phyloP scores from a whole-genome alignment of 2,888 invertebrate species.

The Folsomia manolachei region DNA sequence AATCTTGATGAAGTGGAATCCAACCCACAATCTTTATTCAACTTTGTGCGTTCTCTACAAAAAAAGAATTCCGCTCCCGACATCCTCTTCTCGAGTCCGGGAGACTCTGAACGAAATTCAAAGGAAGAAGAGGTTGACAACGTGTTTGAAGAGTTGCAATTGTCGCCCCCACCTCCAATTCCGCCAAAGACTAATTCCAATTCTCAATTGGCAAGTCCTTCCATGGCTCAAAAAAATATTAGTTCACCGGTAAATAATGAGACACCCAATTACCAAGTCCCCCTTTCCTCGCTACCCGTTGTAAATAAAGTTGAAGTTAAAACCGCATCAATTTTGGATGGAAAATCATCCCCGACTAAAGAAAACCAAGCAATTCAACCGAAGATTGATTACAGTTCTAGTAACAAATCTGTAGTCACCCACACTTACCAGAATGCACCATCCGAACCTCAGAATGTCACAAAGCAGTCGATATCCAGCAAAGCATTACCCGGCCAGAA shows the following conservation, averaged over 20 bases:
- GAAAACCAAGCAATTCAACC: not conserved
- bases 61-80: constrained; percentile 49
- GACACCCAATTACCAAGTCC: not conserved
- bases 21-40: not conserved
- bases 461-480: no score
- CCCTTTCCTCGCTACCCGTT: not conserved
- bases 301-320: not conserved
- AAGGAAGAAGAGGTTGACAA: constrained; percentile 23
- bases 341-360: not conserved
- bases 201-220: not conserved
- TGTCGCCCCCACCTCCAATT: constrained; percentile 17
- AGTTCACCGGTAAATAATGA: not conserved
- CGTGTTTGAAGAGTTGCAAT: constrained; percentile 21
- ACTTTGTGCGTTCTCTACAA: constrained; percentile 26
- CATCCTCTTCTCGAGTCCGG: constrained; percentile 33
- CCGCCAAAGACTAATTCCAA: constrained; percentile 25
- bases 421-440: not conserved
- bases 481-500: no score
- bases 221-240: not conserved
- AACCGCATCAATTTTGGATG: not conserved
- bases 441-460: not conserved
- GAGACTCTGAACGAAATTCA: constrained; percentile 2
- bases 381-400: no score
- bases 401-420: not conserved
- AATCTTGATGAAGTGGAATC: not conserved